Percentiles rank a stretch among this genome's conserved stretches.
Evolutionary conservation across 2,797 vertebrate genomes (phyloP).

Genomic region (Buceros bicornis): DNA sequence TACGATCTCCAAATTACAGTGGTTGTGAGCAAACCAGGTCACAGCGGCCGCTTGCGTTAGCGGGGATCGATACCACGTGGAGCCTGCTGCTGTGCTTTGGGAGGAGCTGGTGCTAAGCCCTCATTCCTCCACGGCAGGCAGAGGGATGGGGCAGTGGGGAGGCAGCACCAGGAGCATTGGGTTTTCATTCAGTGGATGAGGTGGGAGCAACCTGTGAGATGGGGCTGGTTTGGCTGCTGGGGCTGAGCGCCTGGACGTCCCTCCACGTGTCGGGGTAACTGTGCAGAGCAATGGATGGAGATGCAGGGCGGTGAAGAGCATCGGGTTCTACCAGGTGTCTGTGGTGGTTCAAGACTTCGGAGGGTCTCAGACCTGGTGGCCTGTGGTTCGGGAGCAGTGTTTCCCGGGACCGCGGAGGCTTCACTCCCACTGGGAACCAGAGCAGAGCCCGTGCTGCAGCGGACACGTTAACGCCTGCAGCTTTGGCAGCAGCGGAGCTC

Average conservation of each 20-base stretch:
- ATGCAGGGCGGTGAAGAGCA: background rate
- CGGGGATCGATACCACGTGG: background rate
- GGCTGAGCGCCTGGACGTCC: background rate
- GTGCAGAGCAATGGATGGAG: accelerated
- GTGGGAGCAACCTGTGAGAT: accelerated
- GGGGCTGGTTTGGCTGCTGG: background rate
- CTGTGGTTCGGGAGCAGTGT: too few relatives aligned
- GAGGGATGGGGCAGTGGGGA: background rate
- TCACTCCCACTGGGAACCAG: accelerated
- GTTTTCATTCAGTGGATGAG: accelerated
- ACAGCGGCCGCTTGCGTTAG: background rate
- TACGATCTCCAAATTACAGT: background rate
- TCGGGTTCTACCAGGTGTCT: background rate
- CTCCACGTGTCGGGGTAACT: accelerated
- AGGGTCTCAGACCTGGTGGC: background rate
- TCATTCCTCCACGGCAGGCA: background rate
- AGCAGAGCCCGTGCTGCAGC: accelerated
- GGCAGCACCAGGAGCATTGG: accelerated
- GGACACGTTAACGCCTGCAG: accelerated
- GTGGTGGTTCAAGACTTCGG: background rate
- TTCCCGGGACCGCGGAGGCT: accelerated
- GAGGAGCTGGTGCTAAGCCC: background rate
- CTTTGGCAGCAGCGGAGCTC: background rate
- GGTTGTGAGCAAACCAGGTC: conserved; percentile 4
- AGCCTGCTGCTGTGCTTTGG: background rate